Evolutionary conservation across 35 echinoderm and acorn worm species (phyloP), one percentile per base, ranked within the genome.

Genomic region (Heliocidaris tuberculata): DNA sequence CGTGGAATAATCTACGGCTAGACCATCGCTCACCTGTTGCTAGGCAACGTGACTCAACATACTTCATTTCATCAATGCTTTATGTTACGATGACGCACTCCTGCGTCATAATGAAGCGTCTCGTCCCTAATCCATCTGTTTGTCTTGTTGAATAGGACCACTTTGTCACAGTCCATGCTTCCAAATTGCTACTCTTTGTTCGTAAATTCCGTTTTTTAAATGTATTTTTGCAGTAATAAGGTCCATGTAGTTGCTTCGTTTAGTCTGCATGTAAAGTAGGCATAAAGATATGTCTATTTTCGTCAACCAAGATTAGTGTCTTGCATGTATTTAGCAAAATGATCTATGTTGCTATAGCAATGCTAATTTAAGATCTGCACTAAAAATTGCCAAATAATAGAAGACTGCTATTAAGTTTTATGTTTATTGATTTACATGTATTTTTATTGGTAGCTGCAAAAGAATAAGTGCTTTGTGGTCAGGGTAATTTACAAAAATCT

Each of bases 11-110:
- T 78, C 19, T 78, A n/a, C 27, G 65, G 65, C 65, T 78, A 78
- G 65, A 78, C 65, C 65, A 24, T 78, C 4, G 21, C n/a, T 78
- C 65, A 78, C 27, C 65, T 19, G 65, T 78, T 78, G 65, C 65
- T 78, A 78, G 65, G 65, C 65, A n/a, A 78, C 65, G 27, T 78
- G 65, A 78, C 65, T n/a, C 65, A 78, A 78, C 65, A 78, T 42
- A 42, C 35, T 42, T 78, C 65, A 78, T 78, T 78, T 6, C 21
- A 78, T 78, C 21, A 78, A n/a, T 78, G 65, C 65, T 78, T 78
- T 78, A n/a, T 78, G 65, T 78, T 24, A n/a, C 21, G 65, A 78
- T 78, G 65, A 78, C 65, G 27, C 65, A 78, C 27, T 78, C 6
- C 65, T n/a, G 65, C 65, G 65, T 78, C 65, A 78, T 19, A 19